Percentiles rank a stretch among this genome's conserved stretches.
phyloP scores from a whole-genome alignment of 1,140 invertebrate genomes.

The Colletes gigas region DNA sequence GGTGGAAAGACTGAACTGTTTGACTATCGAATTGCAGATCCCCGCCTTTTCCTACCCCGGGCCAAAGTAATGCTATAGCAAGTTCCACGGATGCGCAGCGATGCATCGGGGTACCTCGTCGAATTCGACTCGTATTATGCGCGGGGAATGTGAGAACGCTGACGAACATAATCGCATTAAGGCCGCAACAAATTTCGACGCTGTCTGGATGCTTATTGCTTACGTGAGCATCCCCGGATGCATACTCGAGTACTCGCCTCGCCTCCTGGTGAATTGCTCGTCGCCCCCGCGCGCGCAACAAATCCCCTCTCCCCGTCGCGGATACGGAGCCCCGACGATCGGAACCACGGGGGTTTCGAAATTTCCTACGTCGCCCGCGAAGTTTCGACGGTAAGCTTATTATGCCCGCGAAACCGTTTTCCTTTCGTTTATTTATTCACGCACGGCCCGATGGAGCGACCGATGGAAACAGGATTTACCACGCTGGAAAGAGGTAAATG shows the following conservation, averaged over 20 bases:
- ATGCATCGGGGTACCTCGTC: constrained; percentile 9
- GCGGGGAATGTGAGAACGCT: constrained; percentile 23
- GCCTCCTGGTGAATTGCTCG: not conserved
- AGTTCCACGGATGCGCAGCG: not conserved
- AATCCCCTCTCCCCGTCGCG: not conserved
- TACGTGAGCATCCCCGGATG: constrained; percentile 12
- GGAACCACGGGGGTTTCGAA: not conserved
- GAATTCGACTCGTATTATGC: constrained; percentile 43
- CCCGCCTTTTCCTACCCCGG: not conserved
- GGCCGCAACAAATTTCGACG: constrained; percentile 43
- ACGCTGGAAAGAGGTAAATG: not conserved
- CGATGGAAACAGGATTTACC: not conserved
- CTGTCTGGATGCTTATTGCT: constrained; percentile 50
- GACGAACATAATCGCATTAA: constrained; percentile 52
- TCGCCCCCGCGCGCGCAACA: too few relatives aligned
- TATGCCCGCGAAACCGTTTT: not conserved
- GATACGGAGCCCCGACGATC: not conserved
- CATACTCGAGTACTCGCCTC: not conserved
- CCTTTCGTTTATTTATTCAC: constrained; percentile 15
- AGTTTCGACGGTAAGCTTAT: constrained; percentile 15
- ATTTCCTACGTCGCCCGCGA: constrained; percentile 2
- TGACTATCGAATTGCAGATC: constrained; percentile 6
- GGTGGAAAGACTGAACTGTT: not conserved
- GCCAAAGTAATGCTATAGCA: not conserved
- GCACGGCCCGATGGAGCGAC: not conserved